phyloP scores from a whole-genome alignment of 1,140 invertebrate genomes.

The Philotrypesis tridentata region DNA sequence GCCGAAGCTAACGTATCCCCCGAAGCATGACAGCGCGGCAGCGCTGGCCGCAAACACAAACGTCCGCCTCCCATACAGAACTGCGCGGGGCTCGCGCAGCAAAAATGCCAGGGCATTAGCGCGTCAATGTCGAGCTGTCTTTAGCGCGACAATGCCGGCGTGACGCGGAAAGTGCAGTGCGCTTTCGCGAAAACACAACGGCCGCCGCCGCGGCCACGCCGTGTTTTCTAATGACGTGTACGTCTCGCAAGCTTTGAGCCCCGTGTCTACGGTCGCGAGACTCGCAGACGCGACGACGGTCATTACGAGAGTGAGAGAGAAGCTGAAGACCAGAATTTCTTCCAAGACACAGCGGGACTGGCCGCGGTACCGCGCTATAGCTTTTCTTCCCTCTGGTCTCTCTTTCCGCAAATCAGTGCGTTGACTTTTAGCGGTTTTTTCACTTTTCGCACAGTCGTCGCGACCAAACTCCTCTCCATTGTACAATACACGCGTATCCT shows the following conservation, averaged over 20 bases:
- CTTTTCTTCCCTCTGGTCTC: not conserved
- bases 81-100: too few species aligned
- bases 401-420: not conserved
- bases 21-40: not conserved
- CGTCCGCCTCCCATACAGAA: not conserved
- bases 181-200: not conserved
- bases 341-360: not conserved
- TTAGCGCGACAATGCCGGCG: constrained; percentile 23
- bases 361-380: not conserved
- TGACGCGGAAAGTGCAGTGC: constrained; percentile 21
- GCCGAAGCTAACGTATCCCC: not conserved
- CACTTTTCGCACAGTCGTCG: too few species aligned
- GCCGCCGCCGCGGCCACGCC: not conserved
- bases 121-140: constrained; percentile 19
- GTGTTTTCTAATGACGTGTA: constrained; percentile 23
- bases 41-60: not conserved
- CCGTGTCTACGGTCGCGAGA: not conserved
- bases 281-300: not conserved
- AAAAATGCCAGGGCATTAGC: constrained; percentile 17
- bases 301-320: not conserved
- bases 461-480: too few species aligned
- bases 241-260: not conserved
- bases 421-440: not conserved
- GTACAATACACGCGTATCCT: not conserved
- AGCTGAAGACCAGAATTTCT: constrained; percentile 11